phyloP scores from a whole-genome alignment of 2,888 invertebrate genomes.

The Parelbella ahira region DNA sequence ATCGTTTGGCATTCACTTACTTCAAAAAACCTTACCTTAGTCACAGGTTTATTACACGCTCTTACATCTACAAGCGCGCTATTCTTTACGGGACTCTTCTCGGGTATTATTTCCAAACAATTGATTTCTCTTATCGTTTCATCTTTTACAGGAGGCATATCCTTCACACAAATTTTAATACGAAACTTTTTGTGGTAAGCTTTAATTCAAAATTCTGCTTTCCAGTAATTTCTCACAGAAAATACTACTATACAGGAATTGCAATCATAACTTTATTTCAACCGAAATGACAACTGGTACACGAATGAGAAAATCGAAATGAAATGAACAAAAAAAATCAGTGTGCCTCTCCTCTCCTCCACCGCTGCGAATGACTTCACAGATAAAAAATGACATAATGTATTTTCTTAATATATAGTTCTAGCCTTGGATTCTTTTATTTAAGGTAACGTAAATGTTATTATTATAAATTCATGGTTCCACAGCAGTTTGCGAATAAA shows the following conservation, averaged over 20 bases:
- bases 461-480: too few species aligned
- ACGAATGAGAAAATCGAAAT: conserved; percentile 6
- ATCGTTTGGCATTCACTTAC: conserved; percentile 2
- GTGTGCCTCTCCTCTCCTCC: too few species aligned
- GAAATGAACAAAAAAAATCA: too few species aligned
- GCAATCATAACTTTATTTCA: conserved; percentile 3
- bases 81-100: conserved; percentile 74
- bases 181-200: too few species aligned
- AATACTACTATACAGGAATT: conserved; percentile 8
- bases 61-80: conserved; percentile 82
- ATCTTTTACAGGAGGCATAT: conserved; percentile 79
- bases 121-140: conserved; percentile 69
- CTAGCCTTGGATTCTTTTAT: too few species aligned
- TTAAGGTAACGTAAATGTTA: too few species aligned
- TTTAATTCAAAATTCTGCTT: too few species aligned
- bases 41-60: conserved; percentile 84
- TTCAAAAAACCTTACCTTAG: conserved; percentile 74
- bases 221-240: conserved; percentile 14
- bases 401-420: too few species aligned
- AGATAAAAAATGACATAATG: too few species aligned
- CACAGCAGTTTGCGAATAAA: too few species aligned
- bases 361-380: too few species aligned
- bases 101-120: conserved; percentile 69
- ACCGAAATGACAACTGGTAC: conserved; percentile 2
- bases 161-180: conserved; percentile 40